Percentiles rank a stretch among this genome's conserved stretches.
Evolutionary conservation across 1,140 invertebrate species (phyloP).

Genomic region (Dufourea novaeangliae): DNA sequence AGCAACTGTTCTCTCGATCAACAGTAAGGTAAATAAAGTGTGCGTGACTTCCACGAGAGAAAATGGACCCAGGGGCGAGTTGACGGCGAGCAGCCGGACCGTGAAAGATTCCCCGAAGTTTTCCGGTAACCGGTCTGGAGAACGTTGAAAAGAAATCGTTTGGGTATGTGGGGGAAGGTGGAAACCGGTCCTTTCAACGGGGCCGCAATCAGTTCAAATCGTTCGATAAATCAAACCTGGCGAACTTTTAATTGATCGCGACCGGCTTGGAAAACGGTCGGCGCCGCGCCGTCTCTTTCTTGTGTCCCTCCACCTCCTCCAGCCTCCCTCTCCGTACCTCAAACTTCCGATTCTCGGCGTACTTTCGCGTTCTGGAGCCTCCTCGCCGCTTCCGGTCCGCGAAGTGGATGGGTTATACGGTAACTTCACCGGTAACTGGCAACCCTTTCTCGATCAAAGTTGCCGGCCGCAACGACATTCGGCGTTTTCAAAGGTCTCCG

Average conservation of each 20-base stretch:
- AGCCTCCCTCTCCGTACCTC: neutral
- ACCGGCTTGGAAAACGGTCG: slow-evolving; percentile 11
- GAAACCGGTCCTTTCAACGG: slow-evolving; percentile 17
- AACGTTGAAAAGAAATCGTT: neutral
- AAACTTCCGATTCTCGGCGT: neutral
- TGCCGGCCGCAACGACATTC: slow-evolving; percentile 30
- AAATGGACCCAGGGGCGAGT: slow-evolving; percentile 8
- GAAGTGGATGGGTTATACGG: slow-evolving; percentile 43
- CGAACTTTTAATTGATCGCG: slow-evolving; percentile 44
- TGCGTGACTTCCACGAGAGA: neutral
- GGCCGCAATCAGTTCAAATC: slow-evolving; percentile 25
- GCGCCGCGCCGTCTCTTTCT: slow-evolving; percentile 5
- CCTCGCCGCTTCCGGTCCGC: neutral
- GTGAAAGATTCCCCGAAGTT: slow-evolving; percentile 15
- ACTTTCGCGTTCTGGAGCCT: neutral
- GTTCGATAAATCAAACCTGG: slow-evolving; percentile 43
- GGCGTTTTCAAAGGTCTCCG: slow-evolving; percentile 23
- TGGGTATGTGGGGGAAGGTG: neutral
- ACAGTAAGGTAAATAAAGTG: slow-evolving; percentile 11
- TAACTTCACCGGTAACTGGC: slow-evolving; percentile 19
- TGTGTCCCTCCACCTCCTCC: neutral
- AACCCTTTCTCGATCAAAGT: slow-evolving; percentile 34
- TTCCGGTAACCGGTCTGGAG: neutral
- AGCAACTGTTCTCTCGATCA: neutral
- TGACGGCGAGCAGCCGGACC: slow-evolving; percentile 3